Conservation (phyloP, 2,113 vertebrate species). For the Myrmophylax atrothorax region DNA sequence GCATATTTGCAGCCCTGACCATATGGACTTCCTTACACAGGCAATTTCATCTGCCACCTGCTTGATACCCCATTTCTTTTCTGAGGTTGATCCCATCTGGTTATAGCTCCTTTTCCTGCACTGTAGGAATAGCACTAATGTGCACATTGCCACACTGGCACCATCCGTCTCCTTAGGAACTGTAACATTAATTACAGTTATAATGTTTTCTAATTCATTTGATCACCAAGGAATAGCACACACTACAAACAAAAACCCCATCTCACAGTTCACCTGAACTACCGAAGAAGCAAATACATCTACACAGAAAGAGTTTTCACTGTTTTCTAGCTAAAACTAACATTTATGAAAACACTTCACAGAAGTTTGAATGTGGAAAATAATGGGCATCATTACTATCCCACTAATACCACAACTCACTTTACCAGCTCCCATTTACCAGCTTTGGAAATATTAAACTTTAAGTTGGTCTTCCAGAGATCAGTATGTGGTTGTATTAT, state of each 20-base stretch:
- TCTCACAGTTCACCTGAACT: background rate
- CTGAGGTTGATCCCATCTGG: background rate
- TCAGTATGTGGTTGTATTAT: background rate
- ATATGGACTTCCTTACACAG: background rate
- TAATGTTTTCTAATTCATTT: background rate
- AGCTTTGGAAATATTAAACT: background rate
- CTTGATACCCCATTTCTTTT: background rate
- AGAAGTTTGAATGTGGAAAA: background rate
- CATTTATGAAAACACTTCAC: background rate
- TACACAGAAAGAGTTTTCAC: background rate
- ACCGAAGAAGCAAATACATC: background rate
- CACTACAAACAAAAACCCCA: background rate
- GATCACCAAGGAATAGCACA: background rate
- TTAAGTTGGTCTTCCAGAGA: background rate
- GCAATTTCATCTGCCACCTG: background rate
- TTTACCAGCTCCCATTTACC: background rate
- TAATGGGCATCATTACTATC: background rate
- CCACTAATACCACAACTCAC: background rate
- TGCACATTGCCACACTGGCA: background rate
- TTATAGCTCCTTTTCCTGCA: background rate
- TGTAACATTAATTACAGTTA: background rate
- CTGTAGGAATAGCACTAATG: background rate
- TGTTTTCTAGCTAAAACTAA: background rate
- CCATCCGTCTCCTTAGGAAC: background rate
- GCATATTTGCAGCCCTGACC: background rate